Conservation (phyloP, 2,797 vertebrate species). For the Anguilla megastoma region DNA sequence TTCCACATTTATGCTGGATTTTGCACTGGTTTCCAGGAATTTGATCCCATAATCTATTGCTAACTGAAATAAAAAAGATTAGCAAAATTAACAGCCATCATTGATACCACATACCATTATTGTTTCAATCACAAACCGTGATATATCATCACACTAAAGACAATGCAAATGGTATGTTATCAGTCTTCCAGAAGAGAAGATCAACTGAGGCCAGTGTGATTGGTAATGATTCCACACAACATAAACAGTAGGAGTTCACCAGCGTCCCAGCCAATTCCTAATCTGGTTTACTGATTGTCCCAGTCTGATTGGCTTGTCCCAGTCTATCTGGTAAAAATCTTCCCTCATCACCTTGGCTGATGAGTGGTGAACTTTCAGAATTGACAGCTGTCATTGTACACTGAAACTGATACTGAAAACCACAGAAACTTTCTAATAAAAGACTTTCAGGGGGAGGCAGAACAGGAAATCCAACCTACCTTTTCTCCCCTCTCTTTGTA, state of each 20-base stretch:
- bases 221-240: not conserved
- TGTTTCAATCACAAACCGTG: no score
- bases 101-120: not conserved
- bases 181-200: not conserved
- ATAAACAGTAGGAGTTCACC: not conserved
- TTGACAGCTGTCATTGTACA: not conserved
- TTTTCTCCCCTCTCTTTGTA: constrained; percentile 97
- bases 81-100: not conserved
- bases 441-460: not conserved
- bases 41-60: constrained; percentile 98
- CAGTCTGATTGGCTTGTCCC: not conserved
- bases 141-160: not conserved
- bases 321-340: no score
- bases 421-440: not conserved
- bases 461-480: constrained; percentile 64
- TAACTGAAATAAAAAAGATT: constrained; percentile 69
- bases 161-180: not conserved
- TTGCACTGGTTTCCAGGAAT: constrained; percentile 97
- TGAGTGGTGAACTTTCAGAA: no score
- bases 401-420: not conserved
- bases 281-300: not conserved
- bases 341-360: no score
- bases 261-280: not conserved
- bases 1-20: constrained; percentile 95
- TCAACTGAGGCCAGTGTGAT: not conserved